Conservation (phyloP, 2,797 vertebrate genomes). For the Epinephelus awoara region DNA sequence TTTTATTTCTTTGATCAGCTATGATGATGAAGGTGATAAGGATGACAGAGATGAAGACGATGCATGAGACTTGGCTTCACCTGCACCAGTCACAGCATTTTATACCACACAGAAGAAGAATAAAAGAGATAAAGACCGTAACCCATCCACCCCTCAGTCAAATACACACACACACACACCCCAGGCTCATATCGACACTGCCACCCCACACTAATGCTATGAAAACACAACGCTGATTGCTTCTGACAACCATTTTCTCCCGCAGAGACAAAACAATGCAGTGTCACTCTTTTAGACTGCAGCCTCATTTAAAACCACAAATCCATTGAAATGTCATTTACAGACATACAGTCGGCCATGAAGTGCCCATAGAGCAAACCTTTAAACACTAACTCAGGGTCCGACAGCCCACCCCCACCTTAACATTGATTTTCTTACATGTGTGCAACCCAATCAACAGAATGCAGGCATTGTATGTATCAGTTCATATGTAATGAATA, state of each 20-base stretch:
- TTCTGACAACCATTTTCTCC: constrained; percentile 12
- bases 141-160: not conserved
- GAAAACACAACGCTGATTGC: not conserved
- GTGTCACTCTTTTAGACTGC: not conserved
- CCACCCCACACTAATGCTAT: not conserved
- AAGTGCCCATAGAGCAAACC: not conserved
- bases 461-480: no score
- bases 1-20: not conserved
- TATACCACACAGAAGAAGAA: no score
- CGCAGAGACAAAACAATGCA: constrained; percentile 1
- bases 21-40: not conserved
- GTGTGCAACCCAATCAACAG: no score
- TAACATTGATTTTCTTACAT: no score
- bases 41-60: not conserved
- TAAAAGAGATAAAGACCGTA: not conserved
- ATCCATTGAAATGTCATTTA: constrained; percentile 12
- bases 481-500: no score
- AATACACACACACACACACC: not conserved
- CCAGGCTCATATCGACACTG: not conserved
- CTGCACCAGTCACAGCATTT: not conserved
- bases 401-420: not conserved
- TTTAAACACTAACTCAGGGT: not conserved
- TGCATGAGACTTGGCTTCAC: not conserved
- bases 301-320: constrained; percentile 1
- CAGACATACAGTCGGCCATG: not conserved